Conservation (phyloP, 1,140 invertebrate species). For the Drosophila trapezifrons region DNA sequence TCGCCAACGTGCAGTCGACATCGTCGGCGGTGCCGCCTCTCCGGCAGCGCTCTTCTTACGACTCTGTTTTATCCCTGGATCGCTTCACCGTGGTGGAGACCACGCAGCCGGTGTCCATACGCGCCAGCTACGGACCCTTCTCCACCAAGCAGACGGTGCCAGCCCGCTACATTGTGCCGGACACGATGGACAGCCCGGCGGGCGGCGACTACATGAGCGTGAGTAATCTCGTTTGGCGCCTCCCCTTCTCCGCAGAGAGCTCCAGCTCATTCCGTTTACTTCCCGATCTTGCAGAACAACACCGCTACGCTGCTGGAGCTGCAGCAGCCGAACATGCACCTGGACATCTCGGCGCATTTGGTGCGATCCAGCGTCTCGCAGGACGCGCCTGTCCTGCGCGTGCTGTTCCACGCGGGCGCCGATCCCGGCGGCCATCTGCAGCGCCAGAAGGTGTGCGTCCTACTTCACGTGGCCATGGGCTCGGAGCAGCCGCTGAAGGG, state of each 20-base stretch:
- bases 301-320: slow-evolving; percentile 85
- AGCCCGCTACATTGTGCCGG: slow-evolving; percentile 93
- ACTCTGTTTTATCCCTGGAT: slow-evolving; percentile 89
- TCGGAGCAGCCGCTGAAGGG: slow-evolving; percentile 88
- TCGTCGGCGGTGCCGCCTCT: slow-evolving; percentile 65
- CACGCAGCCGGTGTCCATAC: slow-evolving; percentile 92
- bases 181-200: slow-evolving; percentile 87
- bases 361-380: slow-evolving; percentile 92
- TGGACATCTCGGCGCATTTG: slow-evolving; percentile 96
- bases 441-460: slow-evolving; percentile 88
- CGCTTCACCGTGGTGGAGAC: slow-evolving; percentile 95
- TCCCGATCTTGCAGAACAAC: slow-evolving; percentile 60
- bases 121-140: slow-evolving; percentile 95
- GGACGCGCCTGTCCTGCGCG: slow-evolving; percentile 93
- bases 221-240: slow-evolving; percentile 36
- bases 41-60: slow-evolving; percentile 79
- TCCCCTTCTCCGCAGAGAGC: neutral
- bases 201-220: slow-evolving; percentile 73
- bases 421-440: slow-evolving; percentile 87
- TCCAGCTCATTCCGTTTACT: neutral
- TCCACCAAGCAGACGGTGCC: slow-evolving; percentile 96
- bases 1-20: slow-evolving; percentile 64
- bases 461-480: slow-evolving; percentile 89
- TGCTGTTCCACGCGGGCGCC: slow-evolving; percentile 94
- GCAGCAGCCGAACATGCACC: slow-evolving; percentile 89